phyloP scores from a whole-genome alignment of 2,113 vertebrate genomes.

The Calidris pugnax region DNA sequence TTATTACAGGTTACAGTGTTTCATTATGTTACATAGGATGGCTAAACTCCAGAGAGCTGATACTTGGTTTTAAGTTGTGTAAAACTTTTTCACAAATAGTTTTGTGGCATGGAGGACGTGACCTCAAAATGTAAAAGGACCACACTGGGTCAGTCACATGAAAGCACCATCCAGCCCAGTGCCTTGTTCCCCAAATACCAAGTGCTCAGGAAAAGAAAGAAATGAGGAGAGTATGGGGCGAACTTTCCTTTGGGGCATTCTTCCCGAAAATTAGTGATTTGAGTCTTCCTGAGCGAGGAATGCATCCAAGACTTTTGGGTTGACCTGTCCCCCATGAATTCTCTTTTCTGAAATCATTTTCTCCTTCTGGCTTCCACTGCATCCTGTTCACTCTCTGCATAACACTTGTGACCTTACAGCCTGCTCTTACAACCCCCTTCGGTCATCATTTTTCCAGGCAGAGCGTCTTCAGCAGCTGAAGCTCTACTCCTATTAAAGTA shows the following conservation, averaged over 20 bases:
- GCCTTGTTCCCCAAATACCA: background rate
- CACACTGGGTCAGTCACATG: background rate
- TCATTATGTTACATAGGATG: background rate
- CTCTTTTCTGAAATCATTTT: background rate
- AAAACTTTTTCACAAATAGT: background rate
- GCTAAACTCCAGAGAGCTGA: background rate
- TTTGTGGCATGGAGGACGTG: background rate
- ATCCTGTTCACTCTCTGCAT: constrained; percentile 36
- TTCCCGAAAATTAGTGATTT: background rate
- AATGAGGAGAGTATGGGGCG: background rate
- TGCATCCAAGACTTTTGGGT: background rate
- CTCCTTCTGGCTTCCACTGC: constrained; percentile 28
- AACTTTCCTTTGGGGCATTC: background rate
- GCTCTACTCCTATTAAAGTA: background rate
- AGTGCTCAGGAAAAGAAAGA: background rate
- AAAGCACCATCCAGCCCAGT: background rate
- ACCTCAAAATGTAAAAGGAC: background rate
- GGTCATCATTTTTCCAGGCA: background rate
- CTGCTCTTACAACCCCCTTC: background rate
- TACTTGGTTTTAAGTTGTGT: background rate
- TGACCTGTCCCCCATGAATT: constrained; percentile 13
- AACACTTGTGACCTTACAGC: constrained; percentile 20
- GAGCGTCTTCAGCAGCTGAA: background rate
- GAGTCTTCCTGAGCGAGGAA: background rate
- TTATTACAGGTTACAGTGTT: background rate